Evolutionary conservation across 2,888 invertebrate genomes (phyloP).

Genomic region (Megaustenia siamemsis): DNA sequence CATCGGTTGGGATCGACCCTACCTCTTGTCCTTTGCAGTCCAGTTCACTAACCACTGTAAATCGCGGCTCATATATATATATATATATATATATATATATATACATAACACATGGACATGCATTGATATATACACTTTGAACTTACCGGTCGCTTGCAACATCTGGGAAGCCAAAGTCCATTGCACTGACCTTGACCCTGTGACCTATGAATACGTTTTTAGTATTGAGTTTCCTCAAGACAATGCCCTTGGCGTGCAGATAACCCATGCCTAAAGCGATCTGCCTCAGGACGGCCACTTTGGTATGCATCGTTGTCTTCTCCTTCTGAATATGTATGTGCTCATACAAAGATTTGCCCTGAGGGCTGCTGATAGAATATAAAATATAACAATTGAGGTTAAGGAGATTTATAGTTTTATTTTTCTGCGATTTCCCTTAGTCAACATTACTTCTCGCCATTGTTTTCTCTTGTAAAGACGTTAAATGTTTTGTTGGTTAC

Average conservation of each 20-base stretch:
- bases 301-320: constrained; percentile 72
- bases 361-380: constrained; percentile 67
- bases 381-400: too few species aligned
- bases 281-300: constrained; percentile 78
- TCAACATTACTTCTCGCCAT: too few species aligned
- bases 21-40: too few species aligned
- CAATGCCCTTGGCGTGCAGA: constrained; percentile 81
- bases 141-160: constrained; percentile 72
- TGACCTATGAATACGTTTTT: constrained; percentile 78
- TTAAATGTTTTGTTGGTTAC: too few species aligned
- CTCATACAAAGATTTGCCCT: constrained; percentile 79
- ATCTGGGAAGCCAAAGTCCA: constrained; percentile 79
- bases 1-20: too few species aligned
- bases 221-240: constrained; percentile 79
- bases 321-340: constrained; percentile 76
- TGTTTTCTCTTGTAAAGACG: too few species aligned
- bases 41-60: background rate
- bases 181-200: constrained; percentile 78
- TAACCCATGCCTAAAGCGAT: constrained; percentile 81
- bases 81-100: too few species aligned
- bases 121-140: too few species aligned
- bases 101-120: too few species aligned
- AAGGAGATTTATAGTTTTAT: too few species aligned
- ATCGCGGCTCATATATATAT: background rate
- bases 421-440: too few species aligned